These are phyloP conservation scores for Archaeoteleia sp. DNA, from an alignment of 2,888 invertebrate genomes.

Conservation along the genomic window DNA sequence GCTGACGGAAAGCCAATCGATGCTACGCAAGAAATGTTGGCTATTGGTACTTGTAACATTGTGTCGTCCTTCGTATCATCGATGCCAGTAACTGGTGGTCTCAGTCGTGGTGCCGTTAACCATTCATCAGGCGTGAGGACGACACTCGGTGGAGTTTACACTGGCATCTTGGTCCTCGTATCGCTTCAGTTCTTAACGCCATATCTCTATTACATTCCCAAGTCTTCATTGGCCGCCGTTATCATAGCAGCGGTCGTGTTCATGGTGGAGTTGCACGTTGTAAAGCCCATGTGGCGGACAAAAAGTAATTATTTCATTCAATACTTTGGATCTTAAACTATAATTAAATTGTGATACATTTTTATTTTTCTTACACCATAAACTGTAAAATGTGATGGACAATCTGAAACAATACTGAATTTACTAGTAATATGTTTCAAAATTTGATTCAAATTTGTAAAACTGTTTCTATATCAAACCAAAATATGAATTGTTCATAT, in stretches of 20 bases:
- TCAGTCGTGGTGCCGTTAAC: slow-evolving; percentile 82
- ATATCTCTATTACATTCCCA: slow-evolving; percentile 80
- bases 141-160: slow-evolving; percentile 81
- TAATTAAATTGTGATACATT: not conserved
- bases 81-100: slow-evolving; percentile 81
- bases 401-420: too few relatives aligned
- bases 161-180: slow-evolving; percentile 77
- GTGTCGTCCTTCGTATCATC: slow-evolving; percentile 82
- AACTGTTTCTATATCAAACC: too few relatives aligned
- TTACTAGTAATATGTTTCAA: too few relatives aligned
- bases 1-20: slow-evolving; percentile 80
- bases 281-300: slow-evolving; percentile 81
- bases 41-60: slow-evolving; percentile 81
- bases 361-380: too few relatives aligned
- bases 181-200: slow-evolving; percentile 81
- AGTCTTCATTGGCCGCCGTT: slow-evolving; percentile 81
- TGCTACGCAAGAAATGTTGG: slow-evolving; percentile 84
- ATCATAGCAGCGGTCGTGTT: slow-evolving; percentile 84
- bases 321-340: not conserved
- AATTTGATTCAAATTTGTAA: too few relatives aligned
- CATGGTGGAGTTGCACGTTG: slow-evolving; percentile 81
- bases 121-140: slow-evolving; percentile 83
- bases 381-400: too few relatives aligned
- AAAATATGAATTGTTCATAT: too few relatives aligned
- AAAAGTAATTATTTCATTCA: slow-evolving; percentile 76